Evolutionary conservation across 2,113 vertebrate species (phyloP), one percentile per base, ranked within the genome.

Genomic region (Corythaixoides concolor): DNA sequence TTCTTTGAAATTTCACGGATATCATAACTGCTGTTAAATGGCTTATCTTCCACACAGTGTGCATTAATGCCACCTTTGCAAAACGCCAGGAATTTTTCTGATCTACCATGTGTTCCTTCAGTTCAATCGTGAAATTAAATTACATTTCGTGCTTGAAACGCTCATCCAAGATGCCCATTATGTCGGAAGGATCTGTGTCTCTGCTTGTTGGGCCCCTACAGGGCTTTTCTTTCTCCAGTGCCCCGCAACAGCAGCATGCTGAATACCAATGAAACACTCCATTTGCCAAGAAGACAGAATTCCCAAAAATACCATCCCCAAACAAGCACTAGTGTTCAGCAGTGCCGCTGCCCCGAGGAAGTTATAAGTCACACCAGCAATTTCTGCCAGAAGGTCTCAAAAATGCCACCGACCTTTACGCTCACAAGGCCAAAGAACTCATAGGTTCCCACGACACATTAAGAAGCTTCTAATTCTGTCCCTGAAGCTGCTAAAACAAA

Each of bases 1-100:
- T 56, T 12, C 43, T 27, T 22, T 5, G 28, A 49, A 35, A 45
- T 39, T 37, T 12, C 32, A 55, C 2, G 19, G 80, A 3, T 35
- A 15, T 15, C 23, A 32, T 2, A 75, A 11, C 15, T 58, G 28
- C 63, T 87, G 14, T 69, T 66, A 14, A 33, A 33, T 12, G 60
- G 8, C 6, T 72, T 23, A 67, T 9, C 22, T 43, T 18, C n/a
- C 13, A 5, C 26, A 35, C 2, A 1, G 21, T 6, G 7, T 4
- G 21, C 30, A 60, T 37, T 4, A 69, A 64, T 12, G 8, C 9
- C 49, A 39, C 3, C 5, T 30, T 9, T 47, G 15, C 41, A 50
- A 49, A 81, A 49, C 27, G 24, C 14, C 69, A 59, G 13, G 16
- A 22, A 67, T n/a, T 55, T 55, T 52, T 55, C 52, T 66, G 2